Evolutionary conservation across 2,888 invertebrate genomes (phyloP), one percentile per base, ranked within the genome.

Genomic region (Hyposoter didymator): DNA sequence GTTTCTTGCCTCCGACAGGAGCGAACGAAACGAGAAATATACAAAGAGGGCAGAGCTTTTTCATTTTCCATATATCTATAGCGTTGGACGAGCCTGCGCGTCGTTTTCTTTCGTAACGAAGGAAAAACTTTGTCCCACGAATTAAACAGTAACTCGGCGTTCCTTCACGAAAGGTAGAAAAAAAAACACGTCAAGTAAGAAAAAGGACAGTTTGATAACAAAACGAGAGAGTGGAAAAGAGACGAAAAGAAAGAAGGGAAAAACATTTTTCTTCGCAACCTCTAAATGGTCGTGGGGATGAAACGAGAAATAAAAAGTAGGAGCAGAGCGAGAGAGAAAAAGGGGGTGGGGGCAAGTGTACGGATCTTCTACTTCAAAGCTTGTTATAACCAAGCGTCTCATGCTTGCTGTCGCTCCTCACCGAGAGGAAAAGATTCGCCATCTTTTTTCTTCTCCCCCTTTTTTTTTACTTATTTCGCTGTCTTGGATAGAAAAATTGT

Each of bases 241-340:
- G 62, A 62, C 28, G 84, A 64, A 83, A 88, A 88, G 88, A 91
- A 90, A 84, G 85, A 90, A 89, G 91, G 90, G 90, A 91, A 91
- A 92, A 92, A 93, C 91, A 91, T 92, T 91, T 91, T 92, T 91
- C 91, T 90, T 90, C 89, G 89, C 80, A 82, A 74, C 89, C 89
- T 91, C 91, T 91, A 90, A 91, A 92, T 90, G 90, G 91, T 88
- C 88, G 75, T 43, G 74, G 82, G 74, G 82, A 43, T 55, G 76
- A 72, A 78, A 78, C 59, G 67, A 72, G 78, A 73, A 78, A 35
- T 62, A 69, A 62, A 69, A 52, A 84, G 45, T 62, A 47, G 47
- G 8, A 19, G 47, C 19, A 52, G 17, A 35, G 39, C 7, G 39
- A 39, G 35, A 39, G 28, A 47, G 49, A 32, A 32, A n/a, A 10